These are phyloP conservation scores for Thunnus maccoyii DNA, from an alignment of 2,113 vertebrate species.

Conservation along the genomic window DNA sequence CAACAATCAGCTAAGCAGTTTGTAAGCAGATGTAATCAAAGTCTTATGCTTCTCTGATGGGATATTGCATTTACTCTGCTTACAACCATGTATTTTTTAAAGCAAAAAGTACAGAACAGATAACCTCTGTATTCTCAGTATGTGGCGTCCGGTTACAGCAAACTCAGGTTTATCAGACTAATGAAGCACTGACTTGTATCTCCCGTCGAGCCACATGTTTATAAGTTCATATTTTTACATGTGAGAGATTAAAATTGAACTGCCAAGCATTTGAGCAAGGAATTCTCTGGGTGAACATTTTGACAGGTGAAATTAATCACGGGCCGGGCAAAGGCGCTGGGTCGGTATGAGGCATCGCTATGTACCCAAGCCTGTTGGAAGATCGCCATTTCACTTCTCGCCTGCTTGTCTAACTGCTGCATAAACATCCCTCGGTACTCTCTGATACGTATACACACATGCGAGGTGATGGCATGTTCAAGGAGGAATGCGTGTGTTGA, in stretches of 20 bases:
- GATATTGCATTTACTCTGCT: neutral
- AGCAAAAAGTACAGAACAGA: neutral
- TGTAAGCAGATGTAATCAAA: too few species aligned
- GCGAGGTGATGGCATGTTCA: constrained; percentile 60
- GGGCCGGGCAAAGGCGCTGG: constrained; percentile 30
- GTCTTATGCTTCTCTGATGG: too few species aligned
- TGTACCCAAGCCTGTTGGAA: constrained; percentile 61
- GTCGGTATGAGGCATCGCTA: constrained; percentile 62
- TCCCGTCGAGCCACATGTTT: constrained; percentile 41
- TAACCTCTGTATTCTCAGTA: constrained; percentile 10
- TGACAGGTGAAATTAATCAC: constrained; percentile 81
- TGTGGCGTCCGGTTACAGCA: constrained; percentile 15
- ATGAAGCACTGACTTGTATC: constrained; percentile 48
- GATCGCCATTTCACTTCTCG: constrained; percentile 70
- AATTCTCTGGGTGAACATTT: constrained; percentile 70
- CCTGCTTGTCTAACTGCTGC: constrained; percentile 61
- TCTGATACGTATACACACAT: constrained; percentile 41
- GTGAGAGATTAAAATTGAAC: constrained; percentile 63
- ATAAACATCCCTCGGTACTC: constrained; percentile 66
- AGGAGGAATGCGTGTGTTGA: constrained; percentile 60
- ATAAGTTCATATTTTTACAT: constrained; percentile 56
- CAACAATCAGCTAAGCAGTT: too few species aligned
- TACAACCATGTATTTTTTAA: constrained; percentile 10
- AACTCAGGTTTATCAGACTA: constrained; percentile 34
- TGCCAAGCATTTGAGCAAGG: constrained; percentile 55